Percentiles rank a stretch among this genome's conserved stretches.
phyloP scores from a whole-genome alignment of 2,888 invertebrate species.

The Trichogramma dendrolimi region DNA sequence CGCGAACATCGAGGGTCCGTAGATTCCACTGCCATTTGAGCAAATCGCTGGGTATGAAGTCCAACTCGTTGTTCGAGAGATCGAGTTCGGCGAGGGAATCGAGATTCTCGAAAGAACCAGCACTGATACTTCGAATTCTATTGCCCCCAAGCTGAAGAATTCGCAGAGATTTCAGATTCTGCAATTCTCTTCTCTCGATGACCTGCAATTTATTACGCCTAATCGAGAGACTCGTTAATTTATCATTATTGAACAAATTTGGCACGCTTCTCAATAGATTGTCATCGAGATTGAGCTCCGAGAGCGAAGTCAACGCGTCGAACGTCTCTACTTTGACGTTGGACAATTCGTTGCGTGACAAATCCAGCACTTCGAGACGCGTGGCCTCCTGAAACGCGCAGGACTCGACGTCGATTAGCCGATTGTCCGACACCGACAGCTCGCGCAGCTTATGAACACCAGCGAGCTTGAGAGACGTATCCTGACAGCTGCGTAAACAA shows the following conservation, averaged over 20 bases:
- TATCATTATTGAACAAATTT: slow-evolving; percentile 22
- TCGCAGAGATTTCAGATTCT: slow-evolving; percentile 30
- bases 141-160: slow-evolving; percentile 37
- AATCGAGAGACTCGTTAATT: slow-evolving; percentile 35
- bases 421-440: slow-evolving; percentile 36
- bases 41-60: slow-evolving; percentile 31
- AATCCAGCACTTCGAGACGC: slow-evolving; percentile 33
- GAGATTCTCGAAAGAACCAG: slow-evolving; percentile 29
- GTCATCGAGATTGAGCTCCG: slow-evolving; percentile 33
- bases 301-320: slow-evolving; percentile 27
- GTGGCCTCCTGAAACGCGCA: slow-evolving; percentile 36
- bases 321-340: slow-evolving; percentile 32
- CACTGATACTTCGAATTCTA: slow-evolving; percentile 32
- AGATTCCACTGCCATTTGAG: slow-evolving; percentile 22
- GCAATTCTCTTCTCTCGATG: slow-evolving; percentile 31
- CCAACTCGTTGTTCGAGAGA: slow-evolving; percentile 33
- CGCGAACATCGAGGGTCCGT: slow-evolving; percentile 32
- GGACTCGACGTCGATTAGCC: slow-evolving; percentile 33
- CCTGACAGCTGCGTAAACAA: slow-evolving; percentile 33
- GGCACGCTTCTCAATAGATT: slow-evolving; percentile 35
- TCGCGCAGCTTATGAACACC: slow-evolving; percentile 33
- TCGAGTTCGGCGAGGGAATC: slow-evolving; percentile 28
- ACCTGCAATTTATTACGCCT: slow-evolving; percentile 34
- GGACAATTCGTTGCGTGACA: slow-evolving; percentile 36
- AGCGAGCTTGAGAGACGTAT: slow-evolving; percentile 32